Evolutionary conservation across 2,888 invertebrate species (phyloP).

Genomic region (Caenorhabditis sp.): DNA sequence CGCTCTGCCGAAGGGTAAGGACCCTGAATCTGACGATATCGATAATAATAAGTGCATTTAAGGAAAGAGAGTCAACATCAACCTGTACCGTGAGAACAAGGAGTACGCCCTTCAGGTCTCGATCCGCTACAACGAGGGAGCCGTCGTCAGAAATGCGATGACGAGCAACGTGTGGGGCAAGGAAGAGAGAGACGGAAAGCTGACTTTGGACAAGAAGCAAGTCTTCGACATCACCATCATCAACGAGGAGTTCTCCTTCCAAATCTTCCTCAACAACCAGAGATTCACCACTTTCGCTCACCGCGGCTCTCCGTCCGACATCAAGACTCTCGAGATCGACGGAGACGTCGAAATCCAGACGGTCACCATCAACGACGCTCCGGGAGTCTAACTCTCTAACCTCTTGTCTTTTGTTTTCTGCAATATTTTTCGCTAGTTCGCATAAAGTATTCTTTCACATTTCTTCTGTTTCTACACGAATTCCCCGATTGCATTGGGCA

Average conservation of each 20-base stretch:
- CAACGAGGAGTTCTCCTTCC: conserved; percentile 76
- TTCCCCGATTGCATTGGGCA: too few relatives aligned
- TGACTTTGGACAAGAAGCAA: conserved; percentile 74
- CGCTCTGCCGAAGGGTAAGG: conserved; percentile 76
- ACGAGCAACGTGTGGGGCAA: conserved; percentile 75
- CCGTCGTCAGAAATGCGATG: conserved; percentile 78
- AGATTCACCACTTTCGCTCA: conserved; percentile 74
- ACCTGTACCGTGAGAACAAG: conserved; percentile 75
- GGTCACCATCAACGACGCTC: conserved; percentile 77
- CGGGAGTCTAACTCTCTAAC: conserved; percentile 58
- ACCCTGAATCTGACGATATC: too few relatives aligned
- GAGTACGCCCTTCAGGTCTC: conserved; percentile 78
- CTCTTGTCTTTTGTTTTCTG: neutral
- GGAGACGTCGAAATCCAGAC: conserved; percentile 73
- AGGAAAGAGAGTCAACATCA: conserved; percentile 76
- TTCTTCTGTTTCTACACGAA: neutral
- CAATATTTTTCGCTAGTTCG: neutral
- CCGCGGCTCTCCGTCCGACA: conserved; percentile 73
- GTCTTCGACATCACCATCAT: conserved; percentile 78
- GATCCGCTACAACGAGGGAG: conserved; percentile 77
- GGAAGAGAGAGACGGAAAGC: conserved; percentile 78
- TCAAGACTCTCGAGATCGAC: conserved; percentile 75
- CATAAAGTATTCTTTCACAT: too few relatives aligned
- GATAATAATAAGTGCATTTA: too few relatives aligned
- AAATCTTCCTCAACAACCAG: conserved; percentile 77